These are phyloP conservation scores for Cydia strobilella DNA, from an alignment of 1,140 invertebrate species.

Conservation along the genomic window DNA sequence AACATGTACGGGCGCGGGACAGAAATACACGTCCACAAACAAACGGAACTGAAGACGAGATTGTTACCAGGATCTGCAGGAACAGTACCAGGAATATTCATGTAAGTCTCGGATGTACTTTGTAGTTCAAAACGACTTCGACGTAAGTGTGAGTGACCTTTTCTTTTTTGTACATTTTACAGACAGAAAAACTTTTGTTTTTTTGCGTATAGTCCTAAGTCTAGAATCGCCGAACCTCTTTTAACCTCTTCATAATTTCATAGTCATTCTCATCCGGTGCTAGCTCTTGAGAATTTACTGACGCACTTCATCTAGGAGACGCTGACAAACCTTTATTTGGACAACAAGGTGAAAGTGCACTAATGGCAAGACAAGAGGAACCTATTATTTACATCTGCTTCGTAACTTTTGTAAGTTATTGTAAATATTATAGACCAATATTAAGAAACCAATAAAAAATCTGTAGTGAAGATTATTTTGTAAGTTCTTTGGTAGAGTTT, in stretches of 20 bases:
- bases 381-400: background rate
- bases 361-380: background rate
- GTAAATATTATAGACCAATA: background rate
- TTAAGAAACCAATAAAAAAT: no score
- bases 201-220: no score
- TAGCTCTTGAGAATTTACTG: background rate
- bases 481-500: background rate
- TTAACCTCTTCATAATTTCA: background rate
- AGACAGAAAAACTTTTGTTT: background rate
- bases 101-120: no score
- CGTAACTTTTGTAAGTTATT: background rate
- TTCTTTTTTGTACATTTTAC: background rate
- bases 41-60: constrained; percentile 40
- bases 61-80: constrained; percentile 15
- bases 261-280: background rate
- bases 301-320: background rate
- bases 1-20: constrained; percentile 59
- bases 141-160: background rate
- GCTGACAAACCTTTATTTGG: constrained; percentile 3
- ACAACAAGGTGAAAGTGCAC: background rate
- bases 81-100: background rate
- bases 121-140: background rate
- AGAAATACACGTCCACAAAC: constrained; percentile 58
- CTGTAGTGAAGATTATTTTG: no score
- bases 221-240: background rate